phyloP scores from a whole-genome alignment of 2,888 invertebrate genomes.

The Philereme transversata region DNA sequence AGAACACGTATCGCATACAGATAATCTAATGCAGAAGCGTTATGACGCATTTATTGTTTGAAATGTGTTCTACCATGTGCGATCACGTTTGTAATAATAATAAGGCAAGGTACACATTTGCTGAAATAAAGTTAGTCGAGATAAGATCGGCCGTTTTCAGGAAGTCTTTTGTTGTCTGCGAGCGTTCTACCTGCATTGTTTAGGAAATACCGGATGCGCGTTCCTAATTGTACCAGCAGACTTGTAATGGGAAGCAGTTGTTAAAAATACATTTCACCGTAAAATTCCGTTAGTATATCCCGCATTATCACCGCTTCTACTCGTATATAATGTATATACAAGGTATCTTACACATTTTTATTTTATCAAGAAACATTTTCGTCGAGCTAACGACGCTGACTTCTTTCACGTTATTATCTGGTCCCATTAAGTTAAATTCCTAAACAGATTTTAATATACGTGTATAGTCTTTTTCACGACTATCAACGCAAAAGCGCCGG shows the following conservation, averaged over 20 bases:
- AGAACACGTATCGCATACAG: constrained; percentile 74
- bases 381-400: constrained; percentile 37
- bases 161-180: constrained; percentile 10
- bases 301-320: constrained; percentile 26
- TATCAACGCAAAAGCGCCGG: constrained; percentile 38
- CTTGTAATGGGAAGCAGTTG: constrained; percentile 22
- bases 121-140: constrained; percentile 2
- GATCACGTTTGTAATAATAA: constrained; percentile 53
- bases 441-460: constrained; percentile 35
- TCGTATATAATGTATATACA: constrained; percentile 12
- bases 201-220: constrained; percentile 4
- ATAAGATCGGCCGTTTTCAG: constrained; percentile 8
- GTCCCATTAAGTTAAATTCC: constrained; percentile 40
- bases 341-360: constrained; percentile 35
- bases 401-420: constrained; percentile 39
- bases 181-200: constrained; percentile 2
- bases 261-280: constrained; percentile 35
- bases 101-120: constrained; percentile 29
- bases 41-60: constrained; percentile 77
- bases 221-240: constrained; percentile 7
- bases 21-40: constrained; percentile 77
- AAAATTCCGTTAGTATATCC: constrained; percentile 21
- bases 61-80: constrained; percentile 58
- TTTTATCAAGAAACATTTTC: constrained; percentile 39
- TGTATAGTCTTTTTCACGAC: constrained; percentile 33